Base-by-base conservation (phyloP, 1,140 invertebrate species). In the Pachypeltis micranthus region DNA sequence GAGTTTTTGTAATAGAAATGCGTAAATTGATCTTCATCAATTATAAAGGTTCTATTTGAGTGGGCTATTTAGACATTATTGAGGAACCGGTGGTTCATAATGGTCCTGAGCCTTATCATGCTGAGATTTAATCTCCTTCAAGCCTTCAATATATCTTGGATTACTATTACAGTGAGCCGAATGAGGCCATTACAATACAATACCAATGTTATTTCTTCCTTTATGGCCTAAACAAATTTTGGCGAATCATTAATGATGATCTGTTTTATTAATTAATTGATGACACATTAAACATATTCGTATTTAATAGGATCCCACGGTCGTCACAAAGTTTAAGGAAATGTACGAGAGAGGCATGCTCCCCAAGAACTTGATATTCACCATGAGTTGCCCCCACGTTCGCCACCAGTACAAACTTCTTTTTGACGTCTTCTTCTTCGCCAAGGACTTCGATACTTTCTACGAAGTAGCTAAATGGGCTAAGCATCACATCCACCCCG, bases 361-460 rank as follows among this genome's bases (percentile, higher is more conserved):
- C 25, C 73, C 82, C 0, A 77, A 76, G 63, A 81, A 80, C 60
- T 78, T 79, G 65, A 75, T 84, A 31, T 88, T 85, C 69, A 81
- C 82, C 19, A 65, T 80, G n/a, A 74, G 80, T 67, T 73, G 85
- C 58, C 76, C 79, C 27, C 76, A 80, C 12, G 83, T 86, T 57
- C 67, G 79, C n/a, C 73, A 80, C 51, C 82, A 87, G 73, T 80
- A 81, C 28, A 72, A 78, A 2, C 76, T 76, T 7, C 71, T 87
- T 57, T 87, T 85, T 77, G 80, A 86, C 61, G 68, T 85, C 62
- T 79, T 89, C 68, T 85, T 81, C 73, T 80, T 80, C 67, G 83
- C 85, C 60, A 85, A 86, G 69, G 69, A 72, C 62, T 72, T 66
- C 63, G 68, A 72, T 12, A 69, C 70, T 19, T 73, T 75, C 65